A percentile compares a stretch with the other conserved stretches of the same genome.
Evolutionary conservation across 1,140 invertebrate species (phyloP).

Genomic region (Hestina assimilis): DNA sequence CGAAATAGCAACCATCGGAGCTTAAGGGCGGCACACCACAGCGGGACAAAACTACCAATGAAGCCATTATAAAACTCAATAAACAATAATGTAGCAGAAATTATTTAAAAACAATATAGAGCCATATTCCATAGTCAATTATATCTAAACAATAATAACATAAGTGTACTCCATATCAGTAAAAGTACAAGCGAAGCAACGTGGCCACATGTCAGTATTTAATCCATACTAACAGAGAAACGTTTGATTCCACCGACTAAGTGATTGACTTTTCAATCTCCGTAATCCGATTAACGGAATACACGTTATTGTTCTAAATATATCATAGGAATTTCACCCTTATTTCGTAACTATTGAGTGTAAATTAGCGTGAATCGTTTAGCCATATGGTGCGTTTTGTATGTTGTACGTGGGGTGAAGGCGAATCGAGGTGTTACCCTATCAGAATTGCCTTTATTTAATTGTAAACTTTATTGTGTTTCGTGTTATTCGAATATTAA

Average conservation of each 20-base stretch:
- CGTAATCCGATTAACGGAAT: constrained; percentile 64
- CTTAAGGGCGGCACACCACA: too few relatives aligned
- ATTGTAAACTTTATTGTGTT: constrained; percentile 30
- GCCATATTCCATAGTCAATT: too few relatives aligned
- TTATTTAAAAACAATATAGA: neutral
- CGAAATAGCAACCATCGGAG: too few relatives aligned
- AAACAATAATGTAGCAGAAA: too few relatives aligned
- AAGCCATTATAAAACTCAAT: too few relatives aligned
- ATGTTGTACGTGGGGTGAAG: constrained; percentile 28
- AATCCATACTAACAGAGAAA: constrained; percentile 46
- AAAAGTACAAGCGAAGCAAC: constrained; percentile 29
- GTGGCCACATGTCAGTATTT: constrained; percentile 34
- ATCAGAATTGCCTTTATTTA: constrained; percentile 34
- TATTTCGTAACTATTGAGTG: constrained; percentile 13
- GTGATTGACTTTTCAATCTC: constrained; percentile 77
- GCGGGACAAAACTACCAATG: too few relatives aligned
- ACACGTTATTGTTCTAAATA: constrained; percentile 26
- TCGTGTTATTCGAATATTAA: constrained; percentile 13
- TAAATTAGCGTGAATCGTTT: constrained; percentile 13
- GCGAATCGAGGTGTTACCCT: constrained; percentile 43
- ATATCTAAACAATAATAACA: neutral
- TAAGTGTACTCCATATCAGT: constrained; percentile 9
- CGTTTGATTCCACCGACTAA: constrained; percentile 69
- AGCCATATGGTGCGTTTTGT: constrained; percentile 28
- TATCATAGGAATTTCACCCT: constrained; percentile 21